Base-by-base conservation (phyloP, 2,797 vertebrate species). In the Lates japonicus region DNA sequence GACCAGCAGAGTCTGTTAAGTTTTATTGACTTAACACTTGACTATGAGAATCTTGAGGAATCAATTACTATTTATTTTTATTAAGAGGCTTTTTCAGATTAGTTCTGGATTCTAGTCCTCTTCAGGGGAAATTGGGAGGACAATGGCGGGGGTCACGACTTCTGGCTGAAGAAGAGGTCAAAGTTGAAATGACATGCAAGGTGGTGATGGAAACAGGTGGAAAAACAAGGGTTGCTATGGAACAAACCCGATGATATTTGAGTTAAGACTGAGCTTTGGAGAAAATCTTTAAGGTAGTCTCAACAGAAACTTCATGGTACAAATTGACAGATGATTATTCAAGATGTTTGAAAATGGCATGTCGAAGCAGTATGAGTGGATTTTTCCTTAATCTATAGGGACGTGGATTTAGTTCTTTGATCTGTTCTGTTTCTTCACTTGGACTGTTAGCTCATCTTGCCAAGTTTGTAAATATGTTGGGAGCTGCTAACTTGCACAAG, bases 131-230 rank as follows among this genome's bases (percentile, higher is more conserved):
- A 65, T n/a, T 14, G 35, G 48, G 42, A 49, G 49, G 64, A 89
- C 82, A 85, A 92, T 87, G 84, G 73, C 2, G 44, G 51, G 67
- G 89, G 90, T 87, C 86, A 25, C 73, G 91, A 92, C 92, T 91
- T 87, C 69, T 92, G 87, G 73, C 86, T 80, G 67, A 76, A 78
- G n/a, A n/a, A n/a, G 66, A 84, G 95, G 94, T 94, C 92, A 94
- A 72, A 92, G 90, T 90, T 93, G 89, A 94, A 93, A 91, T 81
- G 88, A 87, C 87, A 85, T 70, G 80, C 86, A 87, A 89, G 86
- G 88, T 87, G 89, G 88, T 65, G 84, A 91, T 84, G 85, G n/a
- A 87, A 78, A 66, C 78, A 76, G 81, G 67, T 74, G 79, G 58
- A 79, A 82, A 90, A 87, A 81, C 73, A 87, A 86, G 74, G 37